These are phyloP conservation scores for Caenorhabditis macrosperma DNA, from an alignment of 2,888 invertebrate genomes.

Conservation along the genomic window DNA sequence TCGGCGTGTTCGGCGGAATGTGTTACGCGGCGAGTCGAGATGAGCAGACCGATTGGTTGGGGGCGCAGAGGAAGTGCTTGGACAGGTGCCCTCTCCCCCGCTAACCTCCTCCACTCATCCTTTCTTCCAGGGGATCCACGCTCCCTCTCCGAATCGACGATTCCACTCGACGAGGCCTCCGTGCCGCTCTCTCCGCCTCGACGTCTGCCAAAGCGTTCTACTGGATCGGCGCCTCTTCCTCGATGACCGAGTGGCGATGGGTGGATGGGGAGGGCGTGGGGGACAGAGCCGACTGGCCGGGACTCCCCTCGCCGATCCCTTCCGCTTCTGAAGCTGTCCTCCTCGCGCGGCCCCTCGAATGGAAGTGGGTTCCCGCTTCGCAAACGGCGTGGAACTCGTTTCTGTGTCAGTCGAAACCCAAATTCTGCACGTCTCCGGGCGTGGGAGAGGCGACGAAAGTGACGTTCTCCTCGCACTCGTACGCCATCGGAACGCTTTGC, in stretches of 20 bases:
- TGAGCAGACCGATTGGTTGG: conserved; percentile 72
- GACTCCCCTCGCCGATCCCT: conserved; percentile 46
- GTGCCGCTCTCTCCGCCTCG: conserved; percentile 61
- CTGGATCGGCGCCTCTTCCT: conserved; percentile 73
- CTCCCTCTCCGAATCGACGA: conserved; percentile 62
- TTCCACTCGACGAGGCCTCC: conserved; percentile 57
- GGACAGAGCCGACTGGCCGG: conserved; percentile 64
- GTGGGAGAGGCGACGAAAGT: conserved; percentile 73
- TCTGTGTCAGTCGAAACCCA: conserved; percentile 74
- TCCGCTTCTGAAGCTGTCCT: conserved; percentile 64
- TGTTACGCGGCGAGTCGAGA: conserved; percentile 70
- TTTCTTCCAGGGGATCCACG: conserved; percentile 52
- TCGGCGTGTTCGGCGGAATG: conserved; percentile 70
- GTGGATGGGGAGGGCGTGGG: conserved; percentile 68
- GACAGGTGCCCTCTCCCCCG: conserved; percentile 49
- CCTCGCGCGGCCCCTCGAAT: conserved; percentile 67
- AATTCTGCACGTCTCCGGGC: conserved; percentile 76
- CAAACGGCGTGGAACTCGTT: conserved; percentile 75
- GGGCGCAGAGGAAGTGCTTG: conserved; percentile 70
- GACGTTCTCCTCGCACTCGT: conserved; percentile 73
- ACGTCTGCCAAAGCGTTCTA: conserved; percentile 68
- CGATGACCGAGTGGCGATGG: conserved; percentile 69
- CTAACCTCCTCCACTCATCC: not conserved
- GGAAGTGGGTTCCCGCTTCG: conserved; percentile 74
- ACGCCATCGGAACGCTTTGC: conserved; percentile 74